Evolutionary conservation across 2,888 invertebrate species (phyloP).

Genomic region (Andrena bucephala): DNA sequence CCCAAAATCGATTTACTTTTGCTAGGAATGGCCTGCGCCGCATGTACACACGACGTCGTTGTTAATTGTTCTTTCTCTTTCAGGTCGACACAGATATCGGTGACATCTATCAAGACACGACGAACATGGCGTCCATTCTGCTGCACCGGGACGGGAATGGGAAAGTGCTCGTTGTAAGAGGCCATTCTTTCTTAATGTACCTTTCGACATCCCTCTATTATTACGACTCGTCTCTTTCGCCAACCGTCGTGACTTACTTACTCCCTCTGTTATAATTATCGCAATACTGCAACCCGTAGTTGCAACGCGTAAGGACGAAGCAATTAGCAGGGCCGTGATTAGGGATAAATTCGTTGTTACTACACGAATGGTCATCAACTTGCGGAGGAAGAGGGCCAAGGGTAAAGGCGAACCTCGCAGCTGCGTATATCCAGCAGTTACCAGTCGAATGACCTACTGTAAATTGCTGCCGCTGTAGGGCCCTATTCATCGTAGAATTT

Average conservation of each 20-base stretch:
- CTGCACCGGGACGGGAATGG: slow-evolving; percentile 93
- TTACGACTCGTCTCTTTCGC: slow-evolving; percentile 75
- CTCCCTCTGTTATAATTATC: slow-evolving; percentile 73
- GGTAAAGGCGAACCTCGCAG: not conserved
- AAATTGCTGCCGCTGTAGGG: not conserved
- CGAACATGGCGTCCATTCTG: slow-evolving; percentile 94
- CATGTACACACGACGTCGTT: not conserved
- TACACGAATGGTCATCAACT: not conserved
- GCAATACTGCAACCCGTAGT: slow-evolving; percentile 69
- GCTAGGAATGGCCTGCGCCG: slow-evolving; percentile 19
- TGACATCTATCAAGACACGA: slow-evolving; percentile 94
- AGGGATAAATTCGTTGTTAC: not conserved
- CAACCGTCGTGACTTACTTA: slow-evolving; percentile 66
- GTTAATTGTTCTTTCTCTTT: slow-evolving; percentile 58
- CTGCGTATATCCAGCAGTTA: not conserved
- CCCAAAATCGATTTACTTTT: slow-evolving; percentile 5
- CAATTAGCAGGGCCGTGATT: slow-evolving; percentile 14
- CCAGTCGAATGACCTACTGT: not conserved
- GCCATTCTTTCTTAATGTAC: slow-evolving; percentile 76
- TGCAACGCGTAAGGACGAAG: slow-evolving; percentile 41
- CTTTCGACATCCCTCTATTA: slow-evolving; percentile 77
- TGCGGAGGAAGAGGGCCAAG: not conserved
- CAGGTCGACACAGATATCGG: slow-evolving; percentile 90
- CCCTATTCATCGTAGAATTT: not conserved
- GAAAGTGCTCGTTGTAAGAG: slow-evolving; percentile 93